Base-by-base conservation (phyloP, 2,888 invertebrate genomes). In the Cataglyphis altisquamis region DNA sequence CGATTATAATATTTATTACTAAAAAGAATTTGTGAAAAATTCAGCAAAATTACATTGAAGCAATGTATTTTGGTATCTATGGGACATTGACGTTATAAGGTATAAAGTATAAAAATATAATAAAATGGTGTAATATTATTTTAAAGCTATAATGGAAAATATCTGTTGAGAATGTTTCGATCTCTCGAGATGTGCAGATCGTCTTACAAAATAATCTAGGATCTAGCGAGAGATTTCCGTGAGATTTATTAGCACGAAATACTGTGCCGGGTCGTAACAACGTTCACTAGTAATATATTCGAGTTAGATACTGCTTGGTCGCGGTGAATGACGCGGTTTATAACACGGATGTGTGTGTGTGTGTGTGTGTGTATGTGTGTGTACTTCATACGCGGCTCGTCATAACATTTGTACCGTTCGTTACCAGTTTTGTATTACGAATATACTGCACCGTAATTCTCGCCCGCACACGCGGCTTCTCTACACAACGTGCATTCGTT, bases 281-380 rank as follows among this genome's bases (percentile, higher is more conserved):
- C 78, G 78, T 85, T 75, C 72, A 66, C 74, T 78, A 86, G 78
- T 82, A 88, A 88, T 77, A 81, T 57, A 78, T 41, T 57, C 70
- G 25, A 45, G 32, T 83, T 60, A 75, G 64, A 87, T 74, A 83
- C 57, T 67, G 60, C 62, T 81, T 64, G 70, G 39, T 55, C 15
- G 68, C 25, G 15, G n/a, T 15, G 15, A 77, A 67, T 12, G 29
- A 41, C 29, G 60, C 57, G 45, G 45, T 70, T 78, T 77, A 63
- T 52, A 18, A 48, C 32, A 41, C 32, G 36, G 21, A 10, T 60
- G 6, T 60, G 21, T 67, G 21, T 25, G 25, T 25, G 8, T 10
- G 18, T 60, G 12, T 68, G 18, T 60, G 21, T 67, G 21, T 68
- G 18, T 60, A 18, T 67, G 21, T 60, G 12, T 68, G 21, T 39